Conservation (phyloP, 35 echinoderm and acorn worm species). For the Nesometra sesokonis region DNA sequence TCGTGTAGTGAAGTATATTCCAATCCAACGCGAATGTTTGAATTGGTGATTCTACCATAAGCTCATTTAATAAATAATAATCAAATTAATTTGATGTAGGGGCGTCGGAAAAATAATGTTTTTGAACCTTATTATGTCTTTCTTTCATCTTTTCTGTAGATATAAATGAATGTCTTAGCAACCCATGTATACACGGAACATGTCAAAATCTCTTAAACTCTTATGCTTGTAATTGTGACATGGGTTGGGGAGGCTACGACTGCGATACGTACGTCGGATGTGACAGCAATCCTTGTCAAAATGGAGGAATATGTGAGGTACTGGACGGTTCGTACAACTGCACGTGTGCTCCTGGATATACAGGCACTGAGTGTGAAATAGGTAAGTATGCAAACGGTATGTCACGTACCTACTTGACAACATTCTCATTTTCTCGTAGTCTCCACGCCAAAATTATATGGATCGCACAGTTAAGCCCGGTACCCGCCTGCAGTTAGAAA, state of each 20-base stretch:
- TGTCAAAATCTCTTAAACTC: conserved; percentile 55
- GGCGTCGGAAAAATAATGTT: no score
- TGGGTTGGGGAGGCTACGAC: conserved; percentile 59
- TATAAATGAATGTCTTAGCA: conserved; percentile 63
- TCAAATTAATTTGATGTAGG: no score
- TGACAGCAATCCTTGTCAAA: conserved; percentile 61
- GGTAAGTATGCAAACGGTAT: conserved; percentile 46
- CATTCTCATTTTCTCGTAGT: no score
- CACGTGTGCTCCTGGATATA: conserved; percentile 34
- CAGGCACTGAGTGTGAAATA: conserved; percentile 79
- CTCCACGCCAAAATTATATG: no score
- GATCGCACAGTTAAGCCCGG: no score
- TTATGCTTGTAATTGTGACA: conserved; percentile 65
- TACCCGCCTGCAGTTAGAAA: no score
- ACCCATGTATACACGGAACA: conserved; percentile 61
- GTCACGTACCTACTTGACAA: no score
- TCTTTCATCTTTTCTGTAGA: conserved; percentile 26
- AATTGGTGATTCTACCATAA: no score
- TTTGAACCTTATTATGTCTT: no score
- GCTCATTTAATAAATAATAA: no score
- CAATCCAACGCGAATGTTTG: no score
- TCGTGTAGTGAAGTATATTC: no score
- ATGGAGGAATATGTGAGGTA: background rate
- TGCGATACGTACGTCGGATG: conserved; percentile 61
- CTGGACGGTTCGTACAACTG: conserved; percentile 50